Percentiles rank a stretch among this genome's conserved stretches.
These are phyloP conservation scores for Subacronicta megacephala DNA, from an alignment of 2,888 invertebrate species.

Conservation along the genomic window DNA sequence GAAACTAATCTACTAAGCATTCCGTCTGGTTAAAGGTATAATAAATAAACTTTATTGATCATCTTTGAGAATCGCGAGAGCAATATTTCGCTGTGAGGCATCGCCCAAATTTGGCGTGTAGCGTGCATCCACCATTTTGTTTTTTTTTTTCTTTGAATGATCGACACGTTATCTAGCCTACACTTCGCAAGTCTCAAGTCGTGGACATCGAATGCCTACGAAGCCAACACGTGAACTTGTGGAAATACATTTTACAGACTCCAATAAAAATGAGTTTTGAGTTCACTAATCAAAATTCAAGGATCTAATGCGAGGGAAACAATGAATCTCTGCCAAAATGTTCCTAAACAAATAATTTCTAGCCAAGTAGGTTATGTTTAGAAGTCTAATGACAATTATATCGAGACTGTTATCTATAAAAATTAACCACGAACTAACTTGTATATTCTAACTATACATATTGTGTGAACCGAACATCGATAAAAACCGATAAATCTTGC, in stretches of 20 bases:
- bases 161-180: constrained; percentile 11
- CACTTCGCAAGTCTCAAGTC: constrained; percentile 1
- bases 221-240: no score
- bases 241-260: no score
- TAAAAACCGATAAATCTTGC: constrained; percentile 33
- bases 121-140: constrained; percentile 51
- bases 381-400: constrained; percentile 52
- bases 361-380: constrained; percentile 40
- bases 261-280: no score
- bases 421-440: constrained; percentile 43
- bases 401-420: constrained; percentile 55
- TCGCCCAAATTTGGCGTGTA: constrained; percentile 41
- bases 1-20: constrained; percentile 5
- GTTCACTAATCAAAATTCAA: no score
- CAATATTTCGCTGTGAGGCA: constrained; percentile 24
- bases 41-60: no score
- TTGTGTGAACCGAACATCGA: constrained; percentile 43
- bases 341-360: background rate
- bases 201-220: no score
- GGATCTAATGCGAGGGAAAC: no score
- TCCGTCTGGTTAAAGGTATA: background rate
- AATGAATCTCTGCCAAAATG: background rate
- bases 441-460: constrained; percentile 41
- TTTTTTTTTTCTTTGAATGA: constrained; percentile 28
- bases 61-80: constrained; percentile 6